Evolutionary conservation across 2,888 invertebrate species (phyloP), one percentile per base, ranked within the genome.

Genomic region (Sussaba pulchella): DNA sequence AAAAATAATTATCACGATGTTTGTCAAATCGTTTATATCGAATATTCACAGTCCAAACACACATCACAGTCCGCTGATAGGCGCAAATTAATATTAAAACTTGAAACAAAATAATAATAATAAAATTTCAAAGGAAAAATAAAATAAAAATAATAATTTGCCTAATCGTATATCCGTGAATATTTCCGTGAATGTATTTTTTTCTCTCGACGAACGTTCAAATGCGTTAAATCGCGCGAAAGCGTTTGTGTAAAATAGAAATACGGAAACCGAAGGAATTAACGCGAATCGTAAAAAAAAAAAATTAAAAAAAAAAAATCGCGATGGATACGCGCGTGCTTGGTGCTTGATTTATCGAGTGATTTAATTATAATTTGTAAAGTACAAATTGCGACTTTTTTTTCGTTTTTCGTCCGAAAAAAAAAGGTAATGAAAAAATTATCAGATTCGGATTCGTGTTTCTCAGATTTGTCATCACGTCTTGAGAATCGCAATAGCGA

Each of bases 361-460:
- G 47, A 69, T 73, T 52, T 78, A 71, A 79, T 75, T 75, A 74
- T 82, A 70, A 83, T 79, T 81, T 77, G 78, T 66, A 78, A 82
- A 83, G 81, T 83, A 82, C 74, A 81, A 82, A 80, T 76, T 63
- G 54, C 31, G 67, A 6, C n/a, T 31, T 31, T 31, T 31, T 31
- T 31, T 31, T 31, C 6, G 31, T 31, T 31, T 31, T 31, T 31
- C 6, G 2, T 31, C 6, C 31, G 31, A 31, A 5, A 6, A 31
- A 31, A 2, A 6, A 5, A 14, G 17, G 2, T 57, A 6, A 14
- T 1, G 19, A 1, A 31, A 36, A 57, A 54, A 4, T 54, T 12
- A 10, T 54, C 6, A 26, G 26, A n/a, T 54, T n/a, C n/a, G n/a
- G n/a, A n/a, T n/a, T n/a, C n/a, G n/a, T n/a, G n/a, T n/a, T n/a